Base-by-base conservation (phyloP, 2,797 vertebrate genomes). In the Hapalemur alaotrensis region DNA sequence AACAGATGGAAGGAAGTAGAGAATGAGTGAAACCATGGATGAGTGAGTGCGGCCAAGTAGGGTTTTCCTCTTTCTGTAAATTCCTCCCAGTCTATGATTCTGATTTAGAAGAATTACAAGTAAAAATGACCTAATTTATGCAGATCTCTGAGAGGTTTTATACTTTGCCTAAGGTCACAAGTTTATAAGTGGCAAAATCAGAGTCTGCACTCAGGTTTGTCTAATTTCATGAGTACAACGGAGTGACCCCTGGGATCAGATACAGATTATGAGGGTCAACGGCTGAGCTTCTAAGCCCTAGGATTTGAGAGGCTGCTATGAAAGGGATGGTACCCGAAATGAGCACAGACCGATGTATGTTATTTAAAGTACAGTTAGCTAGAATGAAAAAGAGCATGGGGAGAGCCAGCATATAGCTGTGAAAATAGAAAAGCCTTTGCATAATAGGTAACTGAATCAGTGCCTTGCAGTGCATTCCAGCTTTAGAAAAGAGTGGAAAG, bases 121-220 rank as follows among this genome's bases (percentile, higher is more conserved):
- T 96, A 94, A 97, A 97, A 97, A 75, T 95, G 41, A 97, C 90
- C 91, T 97, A 86, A 41, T 48, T 93, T 96, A 70, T 73, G 95
- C 78, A 65, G 88, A 91, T 92, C 95, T 97, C 46, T 30, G 61
- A 59, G 50, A 43, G 59, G 50, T 69, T 75, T 75, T 18, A 28
- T 11, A 38, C 59, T 52, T n/a, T 89, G 35, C 20, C 38, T 78
- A 97, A 93, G 87, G 96, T 96, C 95, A 95, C 83, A 84, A 87
- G 97, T 97, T 97, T 97, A 91, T 97, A 97, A 93, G 79, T 97
- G 94, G 57, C 89, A 65, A n/a, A 35, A 69, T 78, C 52, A 38
- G 79, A 57, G n/a, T 89, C 48, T 52, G 59, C 61, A 76, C 23
- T 70, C 43, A 3, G 7, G n/a, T 54, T 59, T 69, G 5, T 67